Percentiles rank a stretch among this genome's conserved stretches.
These are phyloP conservation scores for Plecotus auritus DNA, from an alignment of 2,113 vertebrate species.

Conservation along the genomic window DNA sequence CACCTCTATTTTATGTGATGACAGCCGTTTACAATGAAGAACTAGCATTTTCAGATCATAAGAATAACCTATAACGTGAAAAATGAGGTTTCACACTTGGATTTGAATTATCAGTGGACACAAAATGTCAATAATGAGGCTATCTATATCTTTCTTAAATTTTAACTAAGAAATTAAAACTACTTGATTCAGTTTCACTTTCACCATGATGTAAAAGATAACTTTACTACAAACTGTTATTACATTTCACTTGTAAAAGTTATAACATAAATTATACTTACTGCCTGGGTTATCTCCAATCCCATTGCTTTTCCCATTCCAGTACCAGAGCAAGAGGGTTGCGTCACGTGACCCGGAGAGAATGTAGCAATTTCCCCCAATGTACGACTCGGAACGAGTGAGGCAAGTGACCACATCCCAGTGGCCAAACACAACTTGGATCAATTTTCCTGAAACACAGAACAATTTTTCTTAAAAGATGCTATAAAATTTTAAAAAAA, in stretches of 20 bases:
- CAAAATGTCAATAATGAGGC: background rate
- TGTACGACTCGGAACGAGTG: slow-evolving; percentile 94
- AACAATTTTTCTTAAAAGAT: slow-evolving; percentile 18
- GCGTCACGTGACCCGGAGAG: slow-evolving; percentile 97
- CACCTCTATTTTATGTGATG: slow-evolving; percentile 42
- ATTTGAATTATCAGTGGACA: slow-evolving; percentile 5
- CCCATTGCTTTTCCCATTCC: slow-evolving; percentile 94
- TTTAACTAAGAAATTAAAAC: slow-evolving; percentile 26
- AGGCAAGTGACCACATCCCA: slow-evolving; percentile 97
- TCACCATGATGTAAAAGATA: background rate
- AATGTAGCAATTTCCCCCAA: slow-evolving; percentile 97
- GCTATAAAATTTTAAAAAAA: background rate
- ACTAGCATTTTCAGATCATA: background rate
- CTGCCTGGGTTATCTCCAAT: slow-evolving; percentile 92
- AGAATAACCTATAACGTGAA: background rate
- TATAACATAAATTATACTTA: slow-evolving; percentile 73
- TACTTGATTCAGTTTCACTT: slow-evolving; percentile 1
- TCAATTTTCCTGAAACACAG: slow-evolving; percentile 91
- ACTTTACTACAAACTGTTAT: background rate
- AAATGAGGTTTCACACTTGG: background rate
- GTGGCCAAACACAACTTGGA: slow-evolving; percentile 97
- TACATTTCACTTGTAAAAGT: background rate
- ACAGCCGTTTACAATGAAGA: slow-evolving; percentile 20
- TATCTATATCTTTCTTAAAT: background rate
- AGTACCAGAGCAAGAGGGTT: slow-evolving; percentile 97